These are phyloP conservation scores for Candidula unifasciata DNA, from an alignment of 2,888 invertebrate genomes.

Conservation along the genomic window DNA sequence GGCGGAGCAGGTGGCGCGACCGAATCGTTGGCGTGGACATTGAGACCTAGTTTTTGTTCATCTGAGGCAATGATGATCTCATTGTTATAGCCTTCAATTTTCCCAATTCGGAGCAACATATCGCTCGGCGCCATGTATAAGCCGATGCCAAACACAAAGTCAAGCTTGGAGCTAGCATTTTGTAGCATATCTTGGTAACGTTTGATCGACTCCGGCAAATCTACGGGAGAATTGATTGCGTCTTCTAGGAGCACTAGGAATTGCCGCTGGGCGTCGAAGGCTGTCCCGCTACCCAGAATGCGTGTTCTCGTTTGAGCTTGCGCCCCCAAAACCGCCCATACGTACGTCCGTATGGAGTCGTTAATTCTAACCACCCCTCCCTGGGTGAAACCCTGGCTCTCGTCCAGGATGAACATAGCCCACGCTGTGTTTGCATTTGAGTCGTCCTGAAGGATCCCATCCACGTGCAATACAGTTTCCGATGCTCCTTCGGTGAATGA, in stretches of 20 bases:
- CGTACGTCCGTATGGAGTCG: background rate
- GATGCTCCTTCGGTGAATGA: background rate
- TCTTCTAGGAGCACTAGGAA: background rate
- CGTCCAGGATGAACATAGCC: too few relatives aligned
- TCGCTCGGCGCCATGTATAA: background rate
- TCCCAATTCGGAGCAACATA: background rate
- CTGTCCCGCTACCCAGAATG: background rate
- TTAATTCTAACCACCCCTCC: background rate
- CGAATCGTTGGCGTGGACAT: too few relatives aligned
- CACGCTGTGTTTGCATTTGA: too few relatives aligned
- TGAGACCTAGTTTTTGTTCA: background rate
- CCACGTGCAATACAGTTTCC: background rate
- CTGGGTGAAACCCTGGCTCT: background rate
- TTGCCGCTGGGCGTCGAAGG: constrained; percentile 3
- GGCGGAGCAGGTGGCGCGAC: too few relatives aligned
- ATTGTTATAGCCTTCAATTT: too few relatives aligned
- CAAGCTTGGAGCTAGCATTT: background rate
- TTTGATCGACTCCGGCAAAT: background rate
- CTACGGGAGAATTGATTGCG: background rate
- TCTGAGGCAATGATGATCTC: background rate
- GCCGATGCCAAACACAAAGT: background rate
- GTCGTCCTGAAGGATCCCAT: too few relatives aligned
- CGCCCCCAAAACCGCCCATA: background rate
- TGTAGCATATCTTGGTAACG: background rate
- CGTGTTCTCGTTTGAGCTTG: too few relatives aligned